A percentile compares a stretch with the other conserved stretches of the same genome.
Conservation (phyloP, 2,888 invertebrate genomes). For the Oligia fasciuncula region DNA sequence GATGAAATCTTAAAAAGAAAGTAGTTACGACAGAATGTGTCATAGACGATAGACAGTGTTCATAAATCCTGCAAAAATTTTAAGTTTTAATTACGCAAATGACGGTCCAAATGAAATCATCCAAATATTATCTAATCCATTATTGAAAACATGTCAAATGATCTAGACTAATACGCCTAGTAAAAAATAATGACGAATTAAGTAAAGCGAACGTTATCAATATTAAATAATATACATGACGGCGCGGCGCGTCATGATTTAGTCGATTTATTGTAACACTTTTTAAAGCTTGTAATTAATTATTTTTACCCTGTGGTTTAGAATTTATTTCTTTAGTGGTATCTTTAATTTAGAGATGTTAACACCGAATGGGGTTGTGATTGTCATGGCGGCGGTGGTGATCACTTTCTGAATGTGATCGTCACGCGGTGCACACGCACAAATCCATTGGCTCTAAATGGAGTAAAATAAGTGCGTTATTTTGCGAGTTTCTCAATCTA, state of each 20-base stretch:
- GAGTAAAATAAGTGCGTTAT: too few species aligned
- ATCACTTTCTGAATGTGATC: too few species aligned
- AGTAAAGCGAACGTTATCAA: neutral
- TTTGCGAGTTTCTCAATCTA: neutral
- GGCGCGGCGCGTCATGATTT: too few species aligned
- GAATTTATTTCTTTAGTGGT: too few species aligned
- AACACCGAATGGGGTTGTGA: too few species aligned
- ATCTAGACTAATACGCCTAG: neutral
- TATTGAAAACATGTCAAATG: neutral
- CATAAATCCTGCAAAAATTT: constrained; percentile 4
- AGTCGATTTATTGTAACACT: too few species aligned
- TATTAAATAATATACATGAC: neutral
- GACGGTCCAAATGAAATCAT: neutral
- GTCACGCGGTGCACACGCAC: too few species aligned
- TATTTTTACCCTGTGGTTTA: too few species aligned
- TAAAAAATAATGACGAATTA: neutral
- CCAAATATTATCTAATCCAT: neutral
- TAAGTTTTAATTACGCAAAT: neutral
- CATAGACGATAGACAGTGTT: neutral
- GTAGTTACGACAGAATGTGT: constrained; percentile 19
- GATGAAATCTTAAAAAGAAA: constrained; percentile 38
- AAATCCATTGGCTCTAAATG: too few species aligned
- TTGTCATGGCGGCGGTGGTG: too few species aligned
- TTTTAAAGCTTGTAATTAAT: too few species aligned
- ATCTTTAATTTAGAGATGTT: too few species aligned